Conservation (phyloP, 2,113 vertebrate species). For the Fregetta grallaria region DNA sequence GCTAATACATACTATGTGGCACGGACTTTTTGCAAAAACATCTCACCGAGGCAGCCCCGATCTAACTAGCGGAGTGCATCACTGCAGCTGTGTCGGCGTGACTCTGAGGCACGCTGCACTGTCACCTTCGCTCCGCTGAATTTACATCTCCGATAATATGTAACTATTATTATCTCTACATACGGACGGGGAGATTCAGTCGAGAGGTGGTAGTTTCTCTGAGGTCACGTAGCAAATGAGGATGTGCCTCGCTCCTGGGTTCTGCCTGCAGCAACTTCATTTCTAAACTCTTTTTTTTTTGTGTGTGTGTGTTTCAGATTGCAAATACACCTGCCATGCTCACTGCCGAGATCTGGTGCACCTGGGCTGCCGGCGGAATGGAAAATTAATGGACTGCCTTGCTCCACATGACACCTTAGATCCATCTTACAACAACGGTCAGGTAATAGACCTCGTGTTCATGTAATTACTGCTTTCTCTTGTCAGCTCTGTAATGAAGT, state of each 20-base stretch:
- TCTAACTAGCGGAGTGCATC: background rate
- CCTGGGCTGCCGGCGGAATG: constrained; percentile 70
- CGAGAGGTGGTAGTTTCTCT: background rate
- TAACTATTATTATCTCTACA: background rate
- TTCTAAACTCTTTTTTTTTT: background rate
- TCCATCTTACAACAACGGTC: background rate
- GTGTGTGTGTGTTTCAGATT: constrained; percentile 62
- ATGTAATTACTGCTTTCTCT: background rate
- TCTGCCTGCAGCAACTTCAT: background rate
- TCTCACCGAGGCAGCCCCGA: background rate
- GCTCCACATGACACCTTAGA: constrained; percentile 18
- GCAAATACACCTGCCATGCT: constrained; percentile 73
- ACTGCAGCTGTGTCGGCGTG: background rate
- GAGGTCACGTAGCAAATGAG: background rate
- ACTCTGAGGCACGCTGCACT: background rate
- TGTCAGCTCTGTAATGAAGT: background rate
- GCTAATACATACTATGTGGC: background rate
- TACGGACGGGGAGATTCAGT: background rate
- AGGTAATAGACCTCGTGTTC: constrained; percentile 33
- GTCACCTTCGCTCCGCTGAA: background rate
- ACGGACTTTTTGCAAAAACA: background rate
- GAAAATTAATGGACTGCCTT: constrained; percentile 45
- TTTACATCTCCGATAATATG: background rate
- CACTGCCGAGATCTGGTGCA: constrained; percentile 75
- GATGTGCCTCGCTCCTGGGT: background rate